Conservation (phyloP, 2,113 vertebrate species). For the Phyllostomus hastatus region DNA sequence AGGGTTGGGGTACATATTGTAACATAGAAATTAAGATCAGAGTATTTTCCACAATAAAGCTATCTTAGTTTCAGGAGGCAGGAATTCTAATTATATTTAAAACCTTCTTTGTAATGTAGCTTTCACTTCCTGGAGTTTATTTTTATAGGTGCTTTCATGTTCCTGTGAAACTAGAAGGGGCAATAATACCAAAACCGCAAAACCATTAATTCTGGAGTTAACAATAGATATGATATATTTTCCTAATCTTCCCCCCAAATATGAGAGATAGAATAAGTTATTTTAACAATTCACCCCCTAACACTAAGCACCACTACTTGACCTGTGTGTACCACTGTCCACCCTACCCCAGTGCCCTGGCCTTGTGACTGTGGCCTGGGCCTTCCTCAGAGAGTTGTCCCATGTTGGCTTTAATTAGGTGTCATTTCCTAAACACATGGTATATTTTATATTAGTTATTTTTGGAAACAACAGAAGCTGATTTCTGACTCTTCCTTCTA, state of each 20-base stretch:
- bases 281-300: not conserved
- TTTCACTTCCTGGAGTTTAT: conserved; percentile 39
- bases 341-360: not conserved
- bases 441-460: conserved; percentile 31
- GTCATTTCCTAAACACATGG: conserved; percentile 20
- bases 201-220: conserved; percentile 17
- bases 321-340: fast-evolving
- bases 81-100: conserved; percentile 23
- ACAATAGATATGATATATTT: not conserved
- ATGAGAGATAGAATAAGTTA: not conserved
- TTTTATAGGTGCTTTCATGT: conserved; percentile 57
- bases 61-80: conserved; percentile 26
- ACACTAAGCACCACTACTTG: not conserved
- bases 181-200: not conserved
- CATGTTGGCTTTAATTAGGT: conserved; percentile 28
- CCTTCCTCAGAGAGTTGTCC: not conserved
- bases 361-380: not conserved
- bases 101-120: conserved; percentile 25
- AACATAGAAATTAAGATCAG: not conserved
- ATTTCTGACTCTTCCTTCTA: not conserved
- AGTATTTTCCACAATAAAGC: not conserved
- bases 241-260: not conserved
- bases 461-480: conserved; percentile 17
- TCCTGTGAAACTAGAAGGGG: not conserved
- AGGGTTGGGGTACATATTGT: not conserved